phyloP scores from a whole-genome alignment of 2,797 vertebrate genomes.

The Furcifer pardalis region DNA sequence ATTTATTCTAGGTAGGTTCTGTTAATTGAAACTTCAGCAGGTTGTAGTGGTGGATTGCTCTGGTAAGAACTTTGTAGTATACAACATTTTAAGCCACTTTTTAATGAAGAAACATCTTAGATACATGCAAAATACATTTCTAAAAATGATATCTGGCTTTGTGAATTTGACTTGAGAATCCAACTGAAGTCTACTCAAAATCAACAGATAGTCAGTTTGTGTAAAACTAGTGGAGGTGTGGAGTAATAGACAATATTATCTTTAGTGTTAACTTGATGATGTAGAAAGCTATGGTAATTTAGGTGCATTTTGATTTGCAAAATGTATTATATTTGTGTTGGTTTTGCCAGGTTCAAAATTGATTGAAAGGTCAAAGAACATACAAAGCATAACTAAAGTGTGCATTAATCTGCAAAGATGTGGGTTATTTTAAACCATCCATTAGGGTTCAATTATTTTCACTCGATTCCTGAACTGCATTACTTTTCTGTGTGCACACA shows the following conservation, averaged over 20 bases:
- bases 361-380: too few relatives aligned
- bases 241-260: not conserved
- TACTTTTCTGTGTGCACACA: too few relatives aligned
- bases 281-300: not conserved
- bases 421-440: too few relatives aligned
- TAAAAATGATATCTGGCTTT: not conserved
- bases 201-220: not conserved
- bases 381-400: too few relatives aligned
- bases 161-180: not conserved
- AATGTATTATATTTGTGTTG: too few relatives aligned
- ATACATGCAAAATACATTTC: not conserved
- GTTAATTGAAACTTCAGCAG: conserved; percentile 50
- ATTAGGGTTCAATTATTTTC: too few relatives aligned
- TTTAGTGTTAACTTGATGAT: conserved; percentile 2
- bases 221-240: not conserved
- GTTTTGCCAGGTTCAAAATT: too few relatives aligned
- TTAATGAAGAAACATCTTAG: conserved; percentile 16
- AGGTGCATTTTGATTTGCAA: too few relatives aligned
- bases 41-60: conserved; percentile 20
- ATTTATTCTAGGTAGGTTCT: conserved; percentile 20
- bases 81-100: conserved; percentile 18
- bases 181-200: not conserved
- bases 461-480: too few relatives aligned
- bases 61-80: conserved; percentile 28
- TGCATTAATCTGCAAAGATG: too few relatives aligned